These are phyloP conservation scores for Acleris laterana DNA, from an alignment of 2,888 invertebrate species.

Conservation along the genomic window DNA sequence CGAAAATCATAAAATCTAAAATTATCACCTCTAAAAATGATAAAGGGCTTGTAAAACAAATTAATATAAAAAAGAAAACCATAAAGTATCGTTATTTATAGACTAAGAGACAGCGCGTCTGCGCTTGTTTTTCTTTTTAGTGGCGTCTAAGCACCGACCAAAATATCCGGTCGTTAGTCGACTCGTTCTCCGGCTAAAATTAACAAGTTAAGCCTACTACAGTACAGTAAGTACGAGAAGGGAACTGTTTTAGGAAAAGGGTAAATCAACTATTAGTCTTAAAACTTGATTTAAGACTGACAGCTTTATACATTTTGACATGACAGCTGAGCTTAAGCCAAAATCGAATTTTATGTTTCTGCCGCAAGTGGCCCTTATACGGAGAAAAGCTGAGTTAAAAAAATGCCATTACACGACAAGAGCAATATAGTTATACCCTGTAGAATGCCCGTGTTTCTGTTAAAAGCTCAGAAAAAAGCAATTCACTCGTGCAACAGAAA, in stretches of 20 bases:
- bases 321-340: too few species aligned
- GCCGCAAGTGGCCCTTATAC: too few species aligned
- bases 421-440: too few species aligned
- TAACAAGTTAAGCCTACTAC: slow-evolving; percentile 59
- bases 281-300: too few species aligned
- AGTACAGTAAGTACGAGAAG: slow-evolving; percentile 48
- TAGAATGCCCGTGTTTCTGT: too few species aligned
- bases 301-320: too few species aligned
- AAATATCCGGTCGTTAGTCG: slow-evolving; percentile 73
- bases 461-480: too few species aligned
- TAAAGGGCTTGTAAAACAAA: slow-evolving; percentile 33
- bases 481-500: too few species aligned
- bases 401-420: too few species aligned
- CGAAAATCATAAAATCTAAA: slow-evolving; percentile 29
- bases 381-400: too few species aligned
- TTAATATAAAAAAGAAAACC: slow-evolving; percentile 38
- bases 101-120: slow-evolving; percentile 63
- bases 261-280: too few species aligned
- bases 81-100: slow-evolving; percentile 56
- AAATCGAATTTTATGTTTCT: too few species aligned
- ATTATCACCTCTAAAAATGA: slow-evolving; percentile 33
- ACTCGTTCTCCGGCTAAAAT: slow-evolving; percentile 67
- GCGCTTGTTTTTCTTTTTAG: slow-evolving; percentile 66
- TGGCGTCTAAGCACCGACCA: slow-evolving; percentile 68
- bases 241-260: neutral